Base-by-base conservation (phyloP, 2,888 invertebrate genomes). In the Steinernema hermaphroditum region DNA sequence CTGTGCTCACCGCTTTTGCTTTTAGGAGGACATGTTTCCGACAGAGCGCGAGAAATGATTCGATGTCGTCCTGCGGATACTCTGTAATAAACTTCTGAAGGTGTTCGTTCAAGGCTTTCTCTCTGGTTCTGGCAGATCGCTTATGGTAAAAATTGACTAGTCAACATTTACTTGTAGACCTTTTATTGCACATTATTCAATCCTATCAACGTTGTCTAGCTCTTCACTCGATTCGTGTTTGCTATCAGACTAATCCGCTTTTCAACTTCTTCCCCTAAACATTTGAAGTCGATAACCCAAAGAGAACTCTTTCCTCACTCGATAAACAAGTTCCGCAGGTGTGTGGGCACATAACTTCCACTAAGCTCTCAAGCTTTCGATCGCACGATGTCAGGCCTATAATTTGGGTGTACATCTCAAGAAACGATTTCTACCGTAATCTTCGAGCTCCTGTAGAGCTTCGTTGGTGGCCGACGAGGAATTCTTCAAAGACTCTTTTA, bases 321-420 rank as follows among this genome's bases (percentile, higher is more conserved):
- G 69, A 16, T 16, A 71, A 46, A 44, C 77, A 77, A 27, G 70
- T 68, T 24, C 69, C 50, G 50, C 77, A 77, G n/a, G 77, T 77
- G 16, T 71, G 68, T 12, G 62, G 77, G 34, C 77, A 77, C 8
- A 72, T 62, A 22, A 77, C 27, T 54, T 77, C 77, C 27, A 77
- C 70, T 14, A 77, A 68, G 43, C 71, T 50, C 71, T 78, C 69
- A 41, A 77, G 41, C 32, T 77, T 78, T 9, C 27, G 62, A 19
- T 62, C 62, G 32, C 62, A 62, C 9, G 29, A 29, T 27, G 62
- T 32, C 6, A 32, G 16, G n/a, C 16, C 46, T 46, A 46, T 16
- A 19, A n/a, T 19, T 46, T 46, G 2, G 9, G n/a, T 46, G 6
- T 4, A 19, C 46, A 16, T 46, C 16, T 46, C n/a, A 46, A 19